Evolutionary conservation across 1,140 invertebrate genomes (phyloP).

Genomic region (Ceratina australensis): DNA sequence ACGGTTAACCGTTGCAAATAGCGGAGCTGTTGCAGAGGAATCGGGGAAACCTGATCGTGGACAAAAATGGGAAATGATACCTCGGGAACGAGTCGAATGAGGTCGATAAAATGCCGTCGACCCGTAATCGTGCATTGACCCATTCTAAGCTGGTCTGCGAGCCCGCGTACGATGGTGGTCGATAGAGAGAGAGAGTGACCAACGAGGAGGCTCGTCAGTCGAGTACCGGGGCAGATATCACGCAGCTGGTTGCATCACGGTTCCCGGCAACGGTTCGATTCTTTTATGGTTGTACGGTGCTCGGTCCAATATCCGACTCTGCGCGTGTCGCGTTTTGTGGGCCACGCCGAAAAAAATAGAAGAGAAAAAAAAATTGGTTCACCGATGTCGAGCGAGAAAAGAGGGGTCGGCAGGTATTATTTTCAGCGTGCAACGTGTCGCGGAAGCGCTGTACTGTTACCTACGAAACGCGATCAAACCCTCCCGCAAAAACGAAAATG

Average conservation of each 20-base stretch:
- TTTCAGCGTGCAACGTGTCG: background rate
- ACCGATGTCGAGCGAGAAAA: background rate
- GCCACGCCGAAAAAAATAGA: no score
- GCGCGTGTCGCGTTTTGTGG: conserved; percentile 19
- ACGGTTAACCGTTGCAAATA: no score
- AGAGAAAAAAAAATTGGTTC: conserved; percentile 25
- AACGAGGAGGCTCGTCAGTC: background rate
- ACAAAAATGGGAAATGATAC: background rate
- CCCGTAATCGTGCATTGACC: background rate
- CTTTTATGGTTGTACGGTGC: conserved; percentile 17
- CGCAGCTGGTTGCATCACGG: conserved; percentile 1
- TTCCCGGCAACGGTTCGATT: background rate
- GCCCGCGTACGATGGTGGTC: background rate
- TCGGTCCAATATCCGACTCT: conserved; percentile 25
- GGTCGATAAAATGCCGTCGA: conserved; percentile 12
- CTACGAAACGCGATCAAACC: no score
- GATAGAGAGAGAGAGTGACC: background rate
- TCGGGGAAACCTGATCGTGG: background rate
- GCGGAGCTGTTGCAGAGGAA: background rate
- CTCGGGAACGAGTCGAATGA: background rate
- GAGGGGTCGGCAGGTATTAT: conserved; percentile 5
- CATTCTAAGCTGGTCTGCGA: background rate
- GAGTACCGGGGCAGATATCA: background rate
- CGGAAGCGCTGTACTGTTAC: background rate
- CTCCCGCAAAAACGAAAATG: no score